Base-by-base conservation (phyloP, 1,140 invertebrate genomes). In the Drosophila albomicans region DNA sequence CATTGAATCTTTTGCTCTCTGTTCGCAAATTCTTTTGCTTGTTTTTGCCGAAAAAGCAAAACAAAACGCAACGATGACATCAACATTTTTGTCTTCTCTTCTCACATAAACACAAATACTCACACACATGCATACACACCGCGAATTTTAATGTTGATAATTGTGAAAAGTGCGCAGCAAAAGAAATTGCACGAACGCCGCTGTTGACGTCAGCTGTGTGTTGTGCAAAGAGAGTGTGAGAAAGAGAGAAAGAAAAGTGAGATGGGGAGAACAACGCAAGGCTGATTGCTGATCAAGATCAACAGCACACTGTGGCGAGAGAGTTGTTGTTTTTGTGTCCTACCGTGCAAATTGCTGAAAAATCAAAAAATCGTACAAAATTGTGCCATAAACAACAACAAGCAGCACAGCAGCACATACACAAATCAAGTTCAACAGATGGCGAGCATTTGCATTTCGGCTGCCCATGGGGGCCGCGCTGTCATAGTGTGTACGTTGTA, bases 21-120 rank as follows among this genome's bases (percentile, higher is more conserved):
- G 11, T 64, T 38, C 52, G 25, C 16, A 43, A 13, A 25, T 65
- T 56, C 52, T 6, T 25, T 52, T 69, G 56, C 45, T 43, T 65
- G 30, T 32, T 48, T 58, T 58, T 58, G 65, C 43, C 65, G 45
- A 67, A 57, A 77, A 77, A 51, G 46, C 45, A 70, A 77, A 56
- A 79, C 54, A 74, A 70, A 82, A 74, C 66, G 73, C 71, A 81
- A 75, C 61, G 82, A 88, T 86, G 82, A 86, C 82, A 86, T 86
- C 82, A 86, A 86, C 82, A 71, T 69, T 87, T 76, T 71, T 46
- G 71, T 61, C 57, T 74, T 49, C 48, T 62, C 65, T 56, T 62
- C 71, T 41, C 16, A 38, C 35, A 61, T 59, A 63, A 51, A 56
- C 69, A 51, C 56, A 59, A 10, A 38, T 45, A 38, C 16, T 25